Evolutionary conservation across 2,888 invertebrate species (phyloP).

Genomic region (Blastobasis lacticolella): DNA sequence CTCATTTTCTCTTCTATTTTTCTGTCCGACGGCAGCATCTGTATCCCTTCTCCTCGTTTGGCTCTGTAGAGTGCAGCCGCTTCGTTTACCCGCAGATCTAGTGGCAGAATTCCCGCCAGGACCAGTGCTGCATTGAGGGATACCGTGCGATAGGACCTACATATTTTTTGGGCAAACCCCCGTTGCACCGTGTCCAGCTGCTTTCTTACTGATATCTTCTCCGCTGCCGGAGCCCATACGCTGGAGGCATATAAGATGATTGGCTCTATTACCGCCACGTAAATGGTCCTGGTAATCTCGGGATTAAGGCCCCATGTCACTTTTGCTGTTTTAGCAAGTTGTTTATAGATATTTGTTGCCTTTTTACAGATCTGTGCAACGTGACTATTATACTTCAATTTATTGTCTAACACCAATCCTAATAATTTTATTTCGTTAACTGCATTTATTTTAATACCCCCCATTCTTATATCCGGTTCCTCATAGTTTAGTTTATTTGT

Average conservation of each 20-base stretch:
- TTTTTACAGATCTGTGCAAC: background rate
- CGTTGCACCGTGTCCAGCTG: slow-evolving; percentile 7
- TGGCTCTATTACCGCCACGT: background rate
- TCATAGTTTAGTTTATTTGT: slow-evolving; percentile 2
- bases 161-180: background rate
- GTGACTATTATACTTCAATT: background rate
- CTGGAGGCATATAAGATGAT: background rate
- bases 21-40: background rate
- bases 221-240: background rate
- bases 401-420: background rate
- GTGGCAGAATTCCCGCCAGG: slow-evolving; percentile 14
- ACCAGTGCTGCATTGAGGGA: slow-evolving; percentile 13
- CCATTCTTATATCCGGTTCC: background rate
- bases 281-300: background rate
- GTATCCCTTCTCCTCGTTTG: background rate
- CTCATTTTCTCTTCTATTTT: background rate
- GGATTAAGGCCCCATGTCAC: slow-evolving; percentile 1
- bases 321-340: background rate
- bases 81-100: slow-evolving; percentile 15
- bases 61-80: slow-evolving; percentile 3
- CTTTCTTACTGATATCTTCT: background rate
- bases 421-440: background rate
- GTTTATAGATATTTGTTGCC: background rate
- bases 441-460: background rate
- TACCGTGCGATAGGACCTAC: slow-evolving; percentile 10